Evolutionary conservation across 2,888 invertebrate genomes (phyloP), one percentile per base, ranked within the genome.

Genomic region (Atrina japonica): DNA sequence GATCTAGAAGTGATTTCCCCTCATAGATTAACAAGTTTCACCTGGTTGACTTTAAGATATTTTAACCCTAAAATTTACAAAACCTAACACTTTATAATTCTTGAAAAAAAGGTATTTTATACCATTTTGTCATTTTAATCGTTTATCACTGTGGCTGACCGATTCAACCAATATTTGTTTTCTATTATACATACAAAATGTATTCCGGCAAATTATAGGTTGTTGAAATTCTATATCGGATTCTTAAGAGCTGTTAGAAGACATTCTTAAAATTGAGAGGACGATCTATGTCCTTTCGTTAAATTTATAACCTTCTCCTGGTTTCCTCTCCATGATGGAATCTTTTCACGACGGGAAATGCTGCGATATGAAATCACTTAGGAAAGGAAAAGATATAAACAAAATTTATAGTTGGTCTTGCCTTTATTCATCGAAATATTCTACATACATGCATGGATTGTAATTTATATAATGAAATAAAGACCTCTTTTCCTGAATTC

Each of bases 401-500:
- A 35, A 11, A 35, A 11, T 35, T 35, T 35, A 35, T 35, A 35
- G 35, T 11, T 35, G 6, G 35, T 35, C 35, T 11, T 35, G 35
- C 35, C 35, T 35, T 35, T 35, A 35, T 5, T 11, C 35, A 35
- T 35, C 35, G 35, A 11, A 35, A 35, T 35, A 35, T 35, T 35
- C 5, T 11, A 35, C 6, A 35, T 35, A 35, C 35, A 35, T 35
- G 35, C 35, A 11, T 35, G 35, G 35, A 7, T 11, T 23, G 52
- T 52, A 2, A 52, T 52, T 25, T 52, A 52, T 25, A 21, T 25
- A 52, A 52, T 52, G 18, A 52, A 52, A 25, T 52, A 52, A 52
- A 52, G 52, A 52, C 21, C n/a, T 52, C 52, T 3, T 52, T 52
- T 52, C 52, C 52, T 18, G 52, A 14, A 23, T 25, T 0, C 23